Evolutionary conservation across 2,113 vertebrate species (phyloP).

Genomic region (Lophotis ruficrista): DNA sequence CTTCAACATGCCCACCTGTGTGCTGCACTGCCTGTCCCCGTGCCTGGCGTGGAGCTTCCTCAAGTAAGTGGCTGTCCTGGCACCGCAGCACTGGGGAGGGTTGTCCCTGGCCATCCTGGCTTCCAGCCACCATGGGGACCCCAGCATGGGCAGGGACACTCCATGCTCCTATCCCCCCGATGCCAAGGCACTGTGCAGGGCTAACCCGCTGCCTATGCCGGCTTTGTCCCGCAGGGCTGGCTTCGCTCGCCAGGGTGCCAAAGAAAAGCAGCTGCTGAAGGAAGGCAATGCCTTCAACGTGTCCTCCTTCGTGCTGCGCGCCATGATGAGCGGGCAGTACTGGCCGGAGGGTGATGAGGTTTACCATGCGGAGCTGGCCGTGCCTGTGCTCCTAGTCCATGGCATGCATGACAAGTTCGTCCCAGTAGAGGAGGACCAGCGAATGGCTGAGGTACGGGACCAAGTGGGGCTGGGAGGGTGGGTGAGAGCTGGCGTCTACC

Average conservation of each 20-base stretch:
- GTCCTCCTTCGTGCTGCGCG: constrained; percentile 92
- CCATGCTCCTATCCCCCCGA: fast-evolving
- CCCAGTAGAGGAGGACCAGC: constrained; percentile 94
- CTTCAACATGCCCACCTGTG: constrained; percentile 93
- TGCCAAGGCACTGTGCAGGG: fast-evolving
- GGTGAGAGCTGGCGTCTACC: background rate
- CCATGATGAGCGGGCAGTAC: constrained; percentile 99
- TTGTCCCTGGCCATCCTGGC: background rate
- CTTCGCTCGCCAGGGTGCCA: constrained; percentile 95
- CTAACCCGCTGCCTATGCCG: background rate
- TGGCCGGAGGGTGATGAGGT: constrained; percentile 97
- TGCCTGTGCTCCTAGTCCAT: constrained; percentile 91
- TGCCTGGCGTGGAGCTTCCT: constrained; percentile 95
- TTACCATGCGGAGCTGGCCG: constrained; percentile 94
- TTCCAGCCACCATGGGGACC: background rate
- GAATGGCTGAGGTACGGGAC: constrained; percentile 91
- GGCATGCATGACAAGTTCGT: constrained; percentile 98
- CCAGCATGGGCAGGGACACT: background rate
- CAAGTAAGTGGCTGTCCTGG: constrained; percentile 76
- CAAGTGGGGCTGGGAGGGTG: fast-evolving
- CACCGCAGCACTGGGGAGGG: background rate
- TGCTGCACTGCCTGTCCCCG: constrained; percentile 90
- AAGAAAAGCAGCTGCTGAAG: constrained; percentile 94
- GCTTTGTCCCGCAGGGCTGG: constrained; percentile 79
- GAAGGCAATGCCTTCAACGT: constrained; percentile 97